These are phyloP conservation scores for Thymallus thymallus DNA, from an alignment of 2,113 vertebrate genomes.

Conservation along the genomic window DNA sequence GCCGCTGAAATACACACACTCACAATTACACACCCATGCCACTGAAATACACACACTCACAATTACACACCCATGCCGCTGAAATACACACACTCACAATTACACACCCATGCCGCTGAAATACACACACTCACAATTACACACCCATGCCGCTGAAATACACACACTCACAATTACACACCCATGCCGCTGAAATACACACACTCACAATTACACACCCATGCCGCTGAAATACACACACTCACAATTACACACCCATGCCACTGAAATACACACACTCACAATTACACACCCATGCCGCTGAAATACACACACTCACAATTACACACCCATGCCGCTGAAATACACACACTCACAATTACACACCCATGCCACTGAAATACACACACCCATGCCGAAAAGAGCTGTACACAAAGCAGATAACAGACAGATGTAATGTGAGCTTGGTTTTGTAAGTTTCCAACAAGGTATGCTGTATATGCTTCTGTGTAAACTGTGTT, in stretches of 20 bases:
- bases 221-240: no score
- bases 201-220: no score
- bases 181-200: not conserved
- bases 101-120: not conserved
- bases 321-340: no score
- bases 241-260: not conserved
- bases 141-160: no score
- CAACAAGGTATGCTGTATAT: no score
- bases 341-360: not conserved
- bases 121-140: no score
- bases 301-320: no score
- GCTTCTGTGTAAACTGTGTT: no score
- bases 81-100: not conserved
- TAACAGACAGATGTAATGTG: not conserved
- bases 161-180: not conserved
- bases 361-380: not conserved
- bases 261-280: no score
- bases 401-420: not conserved
- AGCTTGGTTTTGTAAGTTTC: not conserved
- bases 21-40: not conserved
- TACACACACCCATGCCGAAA: no score
- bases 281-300: not conserved
- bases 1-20: not conserved
- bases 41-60: no score
- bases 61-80: no score